Evolutionary conservation across 2,797 vertebrate genomes (phyloP), one percentile per base, ranked within the genome.

Genomic region (Spatula clypeata): DNA sequence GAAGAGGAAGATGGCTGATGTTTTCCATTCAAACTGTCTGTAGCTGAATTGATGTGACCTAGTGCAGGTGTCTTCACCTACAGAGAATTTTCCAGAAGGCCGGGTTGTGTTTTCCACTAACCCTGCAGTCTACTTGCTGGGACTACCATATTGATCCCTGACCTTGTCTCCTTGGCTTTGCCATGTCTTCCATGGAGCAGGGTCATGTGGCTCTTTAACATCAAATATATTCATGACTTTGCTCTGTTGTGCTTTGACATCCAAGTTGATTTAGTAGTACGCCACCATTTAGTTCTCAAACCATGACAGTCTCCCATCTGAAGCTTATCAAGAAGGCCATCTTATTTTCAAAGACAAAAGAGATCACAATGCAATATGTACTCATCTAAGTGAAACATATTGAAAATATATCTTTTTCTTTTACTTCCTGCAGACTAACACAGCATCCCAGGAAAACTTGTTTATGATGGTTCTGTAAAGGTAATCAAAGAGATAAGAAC

Each of bases 31-130:
- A 42, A 42, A 23, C 6, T 64, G 1, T 42, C 49, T 69, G 26
- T 20, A 62, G 53, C 7, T 58, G 21, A 66, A 65, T 19, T 8
- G 12, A 5, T 27, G 6, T 24, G 70, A 16, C 6, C 49, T 1
- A 1, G 53, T 27, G 27, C 44, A 76, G 29, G 5, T 31, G 4
- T 5, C 4, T 7, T 60, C 26, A 32, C 0, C 0, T 5, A 0
- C 24, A 32, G 5, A 53, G 11, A 81, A 4, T 26, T 6, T 79
- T 49, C 34, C 9, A 62, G 11, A 51, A 64, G 24, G 13, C 66
- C 34, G 76, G 34, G 7, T 3, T 65, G n/a, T 10, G 4, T 10
- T 13, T 11, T 34, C 32, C 32, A 34, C 27, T 40, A 66, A 7
- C 1, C 10, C 27, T 27, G 32, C 15, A 47, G 8, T 7, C 7